Conservation (phyloP, 2,888 invertebrate species). For the Perizoma flavofasciatum region DNA sequence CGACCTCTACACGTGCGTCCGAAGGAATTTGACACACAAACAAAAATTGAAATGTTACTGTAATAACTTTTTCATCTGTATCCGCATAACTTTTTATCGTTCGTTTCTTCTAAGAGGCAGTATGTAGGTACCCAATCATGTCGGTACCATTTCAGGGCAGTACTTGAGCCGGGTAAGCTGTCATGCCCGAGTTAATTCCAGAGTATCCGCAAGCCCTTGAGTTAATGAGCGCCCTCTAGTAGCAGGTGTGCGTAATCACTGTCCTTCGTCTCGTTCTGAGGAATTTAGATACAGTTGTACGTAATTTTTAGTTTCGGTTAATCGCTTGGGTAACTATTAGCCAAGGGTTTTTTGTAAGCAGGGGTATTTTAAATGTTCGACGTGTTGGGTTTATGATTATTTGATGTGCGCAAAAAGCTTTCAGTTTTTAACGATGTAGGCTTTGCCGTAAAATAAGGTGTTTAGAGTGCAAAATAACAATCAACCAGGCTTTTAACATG, state of each 20-base stretch:
- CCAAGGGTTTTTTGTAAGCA: neutral
- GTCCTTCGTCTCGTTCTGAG: constrained; percentile 6
- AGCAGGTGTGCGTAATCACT: constrained; percentile 25
- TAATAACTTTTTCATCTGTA: constrained; percentile 3
- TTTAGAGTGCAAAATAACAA: neutral
- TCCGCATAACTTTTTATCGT: neutral
- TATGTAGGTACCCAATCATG: constrained; percentile 14
- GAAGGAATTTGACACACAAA: too few species aligned
- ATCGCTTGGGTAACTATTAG: constrained; percentile 8
- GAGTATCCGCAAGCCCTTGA: constrained; percentile 14
- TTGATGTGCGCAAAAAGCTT: neutral
- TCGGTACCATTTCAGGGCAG: constrained; percentile 11
- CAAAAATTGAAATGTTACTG: too few species aligned
- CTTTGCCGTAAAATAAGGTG: neutral
- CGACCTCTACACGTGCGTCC: too few species aligned
- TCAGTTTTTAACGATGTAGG: constrained; percentile 2
- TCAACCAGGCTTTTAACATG: too few species aligned
- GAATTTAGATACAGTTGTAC: constrained; percentile 15
- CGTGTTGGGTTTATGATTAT: constrained; percentile 10
- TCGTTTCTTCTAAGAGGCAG: neutral
- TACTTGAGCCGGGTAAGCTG: constrained; percentile 22
- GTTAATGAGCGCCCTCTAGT: constrained; percentile 25
- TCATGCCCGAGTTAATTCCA: constrained; percentile 22
- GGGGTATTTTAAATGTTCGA: neutral
- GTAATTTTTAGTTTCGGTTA: constrained; percentile 10